phyloP scores from a whole-genome alignment of 53 echinoderm and acorn worm species.

The Hippasteria phrygiana region DNA sequence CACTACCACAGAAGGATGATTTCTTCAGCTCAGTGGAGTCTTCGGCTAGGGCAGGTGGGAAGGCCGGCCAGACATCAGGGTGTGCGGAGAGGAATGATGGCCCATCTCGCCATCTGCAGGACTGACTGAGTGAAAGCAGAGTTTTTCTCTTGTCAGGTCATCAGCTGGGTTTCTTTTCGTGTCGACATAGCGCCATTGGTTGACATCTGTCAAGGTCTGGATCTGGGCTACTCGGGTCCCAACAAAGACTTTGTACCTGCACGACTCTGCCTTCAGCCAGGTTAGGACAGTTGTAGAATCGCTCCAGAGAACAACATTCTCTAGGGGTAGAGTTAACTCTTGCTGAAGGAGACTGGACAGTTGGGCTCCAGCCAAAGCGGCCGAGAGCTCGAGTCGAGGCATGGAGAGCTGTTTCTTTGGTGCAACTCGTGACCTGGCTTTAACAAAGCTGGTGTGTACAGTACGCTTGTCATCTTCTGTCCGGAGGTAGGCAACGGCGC shows the following conservation, averaged over 20 bases:
- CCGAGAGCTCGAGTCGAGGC: neutral
- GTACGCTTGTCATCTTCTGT: too few relatives aligned
- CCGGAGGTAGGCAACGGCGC: too few relatives aligned
- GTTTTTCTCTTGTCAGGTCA: conserved; percentile 3
- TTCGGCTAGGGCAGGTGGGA: too few relatives aligned
- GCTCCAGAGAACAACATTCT: neutral
- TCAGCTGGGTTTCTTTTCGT: conserved; percentile 50
- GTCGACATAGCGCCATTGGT: conserved; percentile 22
- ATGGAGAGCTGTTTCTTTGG: too few relatives aligned
- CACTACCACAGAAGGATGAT: too few relatives aligned
- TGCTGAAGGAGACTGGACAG: conserved; percentile 9
- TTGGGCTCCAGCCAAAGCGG: neutral
- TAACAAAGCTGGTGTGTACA: too few relatives aligned
- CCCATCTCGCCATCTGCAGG: neutral
- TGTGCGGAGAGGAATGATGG: neutral
- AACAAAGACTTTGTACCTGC: conserved; percentile 44
- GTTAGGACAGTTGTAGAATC: conserved; percentile 31
- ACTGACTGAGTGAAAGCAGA: neutral
- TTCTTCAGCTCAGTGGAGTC: too few relatives aligned
- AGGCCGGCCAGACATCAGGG: neutral
- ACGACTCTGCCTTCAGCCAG: conserved; percentile 34
- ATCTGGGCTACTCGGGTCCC: conserved; percentile 47
- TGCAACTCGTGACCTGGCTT: too few relatives aligned
- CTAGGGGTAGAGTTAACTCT: neutral
- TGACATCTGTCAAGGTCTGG: conserved; percentile 19